phyloP scores from a whole-genome alignment of 64 coral and sea anemone genomes.

The Dendrophyllia cribrosa region DNA sequence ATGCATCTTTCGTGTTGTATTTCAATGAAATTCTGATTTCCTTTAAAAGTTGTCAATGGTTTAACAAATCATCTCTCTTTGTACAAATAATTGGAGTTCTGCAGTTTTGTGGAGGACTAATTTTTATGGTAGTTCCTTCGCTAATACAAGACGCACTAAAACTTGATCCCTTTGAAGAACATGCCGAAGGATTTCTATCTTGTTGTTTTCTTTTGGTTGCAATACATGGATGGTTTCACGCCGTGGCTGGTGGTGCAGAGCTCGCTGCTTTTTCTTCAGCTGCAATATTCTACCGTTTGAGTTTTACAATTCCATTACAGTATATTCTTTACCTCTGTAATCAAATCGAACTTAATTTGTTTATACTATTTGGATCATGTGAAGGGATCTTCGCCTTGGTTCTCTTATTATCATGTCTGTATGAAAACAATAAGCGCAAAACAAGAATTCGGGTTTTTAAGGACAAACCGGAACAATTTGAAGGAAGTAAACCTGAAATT shows the following conservation, averaged over 20 bases:
- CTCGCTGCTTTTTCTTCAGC: not conserved
- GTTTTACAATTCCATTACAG: not conserved
- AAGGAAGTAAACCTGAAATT: too few relatives aligned
- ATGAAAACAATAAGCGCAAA: not conserved
- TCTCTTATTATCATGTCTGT: not conserved
- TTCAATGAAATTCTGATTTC: not conserved
- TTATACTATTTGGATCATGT: slow-evolving; percentile 15
- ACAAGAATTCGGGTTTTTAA: slow-evolving; percentile 11
- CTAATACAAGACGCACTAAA: not conserved
- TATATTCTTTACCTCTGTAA: not conserved
- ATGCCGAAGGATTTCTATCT: not conserved
- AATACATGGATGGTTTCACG: slow-evolving; percentile 9
- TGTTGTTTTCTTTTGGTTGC: not conserved
- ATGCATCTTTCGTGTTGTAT: not conserved
- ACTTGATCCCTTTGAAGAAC: not conserved
- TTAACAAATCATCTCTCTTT: not conserved
- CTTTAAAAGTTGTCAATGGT: not conserved
- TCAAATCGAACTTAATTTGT: not conserved
- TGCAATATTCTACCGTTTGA: not conserved
- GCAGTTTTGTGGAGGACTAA: not conserved
- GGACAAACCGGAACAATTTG: too few relatives aligned
- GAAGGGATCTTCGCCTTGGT: not conserved
- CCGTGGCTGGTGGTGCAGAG: not conserved
- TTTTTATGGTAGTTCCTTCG: not conserved
- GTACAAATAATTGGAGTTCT: slow-evolving; percentile 6